Percentiles rank a stretch among this genome's conserved stretches.
Conservation (phyloP, 2,797 vertebrate species). For the Rhinophrynus dorsalis region DNA sequence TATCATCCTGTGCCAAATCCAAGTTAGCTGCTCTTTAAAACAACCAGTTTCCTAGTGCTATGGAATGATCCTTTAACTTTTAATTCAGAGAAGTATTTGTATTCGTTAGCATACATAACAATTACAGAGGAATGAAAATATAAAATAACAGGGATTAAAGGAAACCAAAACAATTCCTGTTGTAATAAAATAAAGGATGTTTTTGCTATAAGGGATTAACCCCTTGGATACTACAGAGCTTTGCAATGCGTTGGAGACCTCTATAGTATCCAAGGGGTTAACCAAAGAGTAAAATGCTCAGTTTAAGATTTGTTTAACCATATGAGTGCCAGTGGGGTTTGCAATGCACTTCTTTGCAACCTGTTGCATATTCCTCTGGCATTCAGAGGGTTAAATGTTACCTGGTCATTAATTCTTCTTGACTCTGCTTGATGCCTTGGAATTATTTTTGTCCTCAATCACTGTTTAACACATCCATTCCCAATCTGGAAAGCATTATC, state of each 20-base stretch:
- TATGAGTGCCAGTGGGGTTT: too few relatives aligned
- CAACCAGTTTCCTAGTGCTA: neutral
- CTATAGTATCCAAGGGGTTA: too few relatives aligned
- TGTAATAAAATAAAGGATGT: conserved; percentile 1
- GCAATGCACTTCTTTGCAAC: too few relatives aligned
- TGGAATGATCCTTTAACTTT: neutral
- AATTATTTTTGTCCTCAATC: neutral
- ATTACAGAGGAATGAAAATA: neutral
- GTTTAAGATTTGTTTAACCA: too few relatives aligned
- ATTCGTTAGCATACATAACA: neutral
- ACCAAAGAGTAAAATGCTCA: too few relatives aligned
- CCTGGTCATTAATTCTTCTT: neutral
- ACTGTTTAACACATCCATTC: neutral
- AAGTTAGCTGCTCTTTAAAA: neutral
- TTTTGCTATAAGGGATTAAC: too few relatives aligned
- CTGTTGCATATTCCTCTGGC: too few relatives aligned
- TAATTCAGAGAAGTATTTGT: neutral
- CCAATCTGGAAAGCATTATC: conserved; percentile 14
- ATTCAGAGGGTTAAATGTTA: too few relatives aligned
- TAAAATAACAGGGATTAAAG: neutral
- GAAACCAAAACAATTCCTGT: neutral
- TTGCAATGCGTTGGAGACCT: too few relatives aligned
- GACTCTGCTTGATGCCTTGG: neutral
- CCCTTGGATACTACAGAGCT: too few relatives aligned
- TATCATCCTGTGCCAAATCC: neutral